These are phyloP conservation scores for Halocynthia roretzi DNA, from an alignment of 23 tunicate species.

Conservation along the genomic window DNA sequence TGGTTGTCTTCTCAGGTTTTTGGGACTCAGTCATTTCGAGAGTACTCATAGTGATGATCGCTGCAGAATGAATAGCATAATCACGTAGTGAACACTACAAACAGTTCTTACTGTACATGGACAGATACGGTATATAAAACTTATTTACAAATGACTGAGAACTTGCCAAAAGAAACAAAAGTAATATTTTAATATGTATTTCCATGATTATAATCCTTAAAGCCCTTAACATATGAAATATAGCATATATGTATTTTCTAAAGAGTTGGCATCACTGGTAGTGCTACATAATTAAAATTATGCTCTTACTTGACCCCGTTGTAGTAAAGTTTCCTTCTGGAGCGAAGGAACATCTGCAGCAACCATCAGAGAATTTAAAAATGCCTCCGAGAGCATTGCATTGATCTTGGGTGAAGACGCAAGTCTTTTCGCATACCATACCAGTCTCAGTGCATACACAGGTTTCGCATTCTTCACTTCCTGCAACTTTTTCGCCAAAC, in stretches of 20 bases:
- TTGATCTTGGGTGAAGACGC: conserved; percentile 23
- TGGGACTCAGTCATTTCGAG: no score
- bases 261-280: background rate
- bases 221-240: background rate
- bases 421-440: conserved; percentile 26
- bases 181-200: no score
- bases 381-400: conserved; percentile 44
- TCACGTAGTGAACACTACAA: no score
- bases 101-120: no score
- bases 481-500: conserved; percentile 52
- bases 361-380: conserved; percentile 23
- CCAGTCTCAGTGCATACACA: conserved; percentile 59
- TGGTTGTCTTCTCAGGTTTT: no score
- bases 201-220: no score
- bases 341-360: conserved; percentile 46
- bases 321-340: conserved; percentile 1
- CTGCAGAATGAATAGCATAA: no score
- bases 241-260: background rate
- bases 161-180: no score
- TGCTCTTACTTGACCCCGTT: background rate
- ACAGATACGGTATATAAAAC: no score
- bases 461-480: conserved; percentile 33
- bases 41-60: no score
- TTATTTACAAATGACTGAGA: no score
- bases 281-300: background rate